Conservation (phyloP, 2,888 invertebrate genomes). For the Pandemis cinnamomeana region DNA sequence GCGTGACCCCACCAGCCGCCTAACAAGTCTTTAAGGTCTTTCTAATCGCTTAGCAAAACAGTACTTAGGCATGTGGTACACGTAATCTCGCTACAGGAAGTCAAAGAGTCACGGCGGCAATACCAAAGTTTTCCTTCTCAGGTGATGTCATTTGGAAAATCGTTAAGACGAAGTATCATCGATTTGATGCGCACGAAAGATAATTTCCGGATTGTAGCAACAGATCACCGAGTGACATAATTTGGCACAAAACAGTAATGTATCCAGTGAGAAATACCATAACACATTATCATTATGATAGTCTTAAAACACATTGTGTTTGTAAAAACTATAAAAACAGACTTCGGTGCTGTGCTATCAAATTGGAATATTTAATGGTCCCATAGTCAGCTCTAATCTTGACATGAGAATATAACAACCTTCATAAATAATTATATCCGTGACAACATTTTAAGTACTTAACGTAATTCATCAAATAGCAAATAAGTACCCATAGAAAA, state of each 20-base stretch:
- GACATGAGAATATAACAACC: no score
- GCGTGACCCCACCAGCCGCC: no score
- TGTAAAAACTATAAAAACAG: no score
- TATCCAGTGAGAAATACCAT: neutral
- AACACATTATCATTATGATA: no score
- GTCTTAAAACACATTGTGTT: no score
- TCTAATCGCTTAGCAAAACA: neutral
- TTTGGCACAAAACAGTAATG: conserved; percentile 30
- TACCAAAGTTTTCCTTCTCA: conserved; percentile 31
- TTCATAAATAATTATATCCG: no score
- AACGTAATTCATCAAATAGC: no score
- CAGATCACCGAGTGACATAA: conserved; percentile 29
- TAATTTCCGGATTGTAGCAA: conserved; percentile 35
- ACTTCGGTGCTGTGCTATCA: no score
- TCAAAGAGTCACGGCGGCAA: conserved; percentile 17
- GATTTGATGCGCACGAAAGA: conserved; percentile 38
- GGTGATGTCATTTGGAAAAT: conserved; percentile 37
- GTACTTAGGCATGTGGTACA: conserved; percentile 5
- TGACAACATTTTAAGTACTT: no score
- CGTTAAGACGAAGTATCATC: conserved; percentile 37
- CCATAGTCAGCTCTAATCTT: no score
- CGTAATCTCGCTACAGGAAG: conserved; percentile 35
- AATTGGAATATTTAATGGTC: no score
- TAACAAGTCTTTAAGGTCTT: neutral
- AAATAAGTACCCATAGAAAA: no score